Base-by-base conservation (phyloP, 1,140 invertebrate genomes). In the Zaprionus camerounensis region DNA sequence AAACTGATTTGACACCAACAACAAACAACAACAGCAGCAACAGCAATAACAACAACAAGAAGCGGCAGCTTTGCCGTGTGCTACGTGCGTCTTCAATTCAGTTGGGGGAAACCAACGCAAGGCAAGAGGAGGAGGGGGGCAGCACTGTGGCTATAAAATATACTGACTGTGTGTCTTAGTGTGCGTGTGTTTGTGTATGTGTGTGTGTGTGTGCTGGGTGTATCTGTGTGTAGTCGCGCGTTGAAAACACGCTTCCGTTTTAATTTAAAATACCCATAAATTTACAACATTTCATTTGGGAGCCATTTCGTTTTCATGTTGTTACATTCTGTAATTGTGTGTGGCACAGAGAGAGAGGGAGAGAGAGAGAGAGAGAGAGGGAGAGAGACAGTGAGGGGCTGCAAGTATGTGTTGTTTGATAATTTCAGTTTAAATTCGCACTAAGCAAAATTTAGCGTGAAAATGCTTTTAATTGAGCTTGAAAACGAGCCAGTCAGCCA, bases 221-320 rank as follows among this genome's bases (percentile, higher is more conserved):
- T 20, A 26, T 53, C 56, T 72, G 59, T 74, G 51, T 65, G 76
- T 71, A 71, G 65, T 77, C 68, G 75, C 71, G 82, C 80, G 91
- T 71, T 88, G 79, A 91, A 92, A 92, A 91, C 91, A 88, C 91
- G 87, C 88, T 92, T 92, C 91, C 91, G 91, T 92, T 92, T 92
- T 92, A 92, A 92, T 92, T 92, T 92, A 91, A 92, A 92, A 92
- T 92, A 91, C 85, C 88, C 91, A 92, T 92, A 92, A 92, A 92
- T 92, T 92, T 92, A 88, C 83, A 80, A 82, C 78, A 84, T 92
- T 88, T 92, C 91, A 91, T 92, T 92, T 86, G 91, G 91, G 91
- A 92, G 91, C 87, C 91, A 92, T 92, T 92, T 78, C 83, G 78
- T 91, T 91, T 81, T 84, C 81, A 88, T 84, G 88, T 87, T 88